A percentile compares a stretch with the other conserved stretches of the same genome.
Conservation (phyloP, 2,797 vertebrate genomes). For the Scolopax rusticola region DNA sequence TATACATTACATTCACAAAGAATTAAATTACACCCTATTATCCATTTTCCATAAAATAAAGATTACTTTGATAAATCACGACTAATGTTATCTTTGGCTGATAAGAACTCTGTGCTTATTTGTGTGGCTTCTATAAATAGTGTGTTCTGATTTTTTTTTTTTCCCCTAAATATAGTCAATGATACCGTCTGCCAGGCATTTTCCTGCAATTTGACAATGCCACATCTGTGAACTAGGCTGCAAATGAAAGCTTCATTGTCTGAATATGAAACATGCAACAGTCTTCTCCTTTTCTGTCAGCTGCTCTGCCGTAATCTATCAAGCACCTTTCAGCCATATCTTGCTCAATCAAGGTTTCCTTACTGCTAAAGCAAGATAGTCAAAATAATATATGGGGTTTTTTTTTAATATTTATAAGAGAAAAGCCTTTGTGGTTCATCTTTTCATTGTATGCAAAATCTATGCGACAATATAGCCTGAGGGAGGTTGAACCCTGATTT, state of each 20-base stretch:
- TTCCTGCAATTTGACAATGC: slow-evolving; percentile 74
- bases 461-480: rapidly evolving
- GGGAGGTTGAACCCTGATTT: rapidly evolving
- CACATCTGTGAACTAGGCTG: slow-evolving; percentile 59
- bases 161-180: slow-evolving; percentile 69
- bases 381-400: background rate
- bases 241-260: slow-evolving; percentile 73
- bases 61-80: slow-evolving; percentile 72
- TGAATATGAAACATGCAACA: background rate
- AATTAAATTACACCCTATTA: slow-evolving; percentile 66
- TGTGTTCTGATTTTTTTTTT: slow-evolving; percentile 17
- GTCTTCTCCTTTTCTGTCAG: background rate
- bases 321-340: background rate
- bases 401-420: background rate
- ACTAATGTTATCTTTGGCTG: slow-evolving; percentile 68
- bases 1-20: slow-evolving; percentile 59
- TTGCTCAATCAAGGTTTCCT: background rate
- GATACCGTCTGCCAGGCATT: slow-evolving; percentile 69
- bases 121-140: slow-evolving; percentile 75
- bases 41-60: slow-evolving; percentile 56
- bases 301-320: background rate
- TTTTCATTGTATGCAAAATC: background rate
- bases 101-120: slow-evolving; percentile 57
- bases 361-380: background rate
- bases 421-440: background rate